Evolutionary conservation across 2,888 invertebrate genomes (phyloP), one percentile per base, ranked within the genome.

Genomic region (Athetis lepigone): DNA sequence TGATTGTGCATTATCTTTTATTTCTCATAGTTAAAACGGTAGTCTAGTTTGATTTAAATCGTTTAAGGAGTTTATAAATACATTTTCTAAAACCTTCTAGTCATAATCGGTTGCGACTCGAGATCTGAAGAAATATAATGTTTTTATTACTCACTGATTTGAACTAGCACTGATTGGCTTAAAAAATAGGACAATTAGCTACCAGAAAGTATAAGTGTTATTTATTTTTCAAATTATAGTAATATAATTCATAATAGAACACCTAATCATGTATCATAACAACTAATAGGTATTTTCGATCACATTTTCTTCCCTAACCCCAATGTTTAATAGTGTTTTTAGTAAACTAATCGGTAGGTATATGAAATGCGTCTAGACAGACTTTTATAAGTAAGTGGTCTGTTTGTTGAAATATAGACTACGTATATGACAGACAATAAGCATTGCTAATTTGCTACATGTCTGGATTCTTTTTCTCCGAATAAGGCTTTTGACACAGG

Each of bases 351-450:
- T n/a, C n/a, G n/a, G n/a, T n/a, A n/a, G n/a, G n/a, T n/a, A n/a
- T n/a, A n/a, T n/a, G n/a, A n/a, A 43, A 63, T 43, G 4, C 2
- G 65, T 68, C 72, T 71, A 71, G 45, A 40, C 65, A 36, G 21
- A 39, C 16, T 64, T 36, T 39, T 33, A 64, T 52, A 49, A 42
- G 29, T 18, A 16, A 7, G n/a, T 11, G 43, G 18, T 37, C 37
- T 43, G n/a, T 36, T 39, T 47, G 9, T 19, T 13, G 25, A 18
- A 23, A 33, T 9, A 45, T 18, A 16, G 8, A 23, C 43, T 13
- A 13, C 18, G 27, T 27, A 46, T 51, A 70, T 3, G 13, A 6
- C 16, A 21, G 13, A 13, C 21, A 49, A 37, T 39, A 16, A 25
- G 13, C 27, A 9, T 19, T 36, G 16, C 16, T 19, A 36, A 43